Percentiles rank a stretch among this genome's conserved stretches.
These are phyloP conservation scores for Protodeltote pygarga DNA, from an alignment of 2,888 invertebrate genomes.

Conservation along the genomic window DNA sequence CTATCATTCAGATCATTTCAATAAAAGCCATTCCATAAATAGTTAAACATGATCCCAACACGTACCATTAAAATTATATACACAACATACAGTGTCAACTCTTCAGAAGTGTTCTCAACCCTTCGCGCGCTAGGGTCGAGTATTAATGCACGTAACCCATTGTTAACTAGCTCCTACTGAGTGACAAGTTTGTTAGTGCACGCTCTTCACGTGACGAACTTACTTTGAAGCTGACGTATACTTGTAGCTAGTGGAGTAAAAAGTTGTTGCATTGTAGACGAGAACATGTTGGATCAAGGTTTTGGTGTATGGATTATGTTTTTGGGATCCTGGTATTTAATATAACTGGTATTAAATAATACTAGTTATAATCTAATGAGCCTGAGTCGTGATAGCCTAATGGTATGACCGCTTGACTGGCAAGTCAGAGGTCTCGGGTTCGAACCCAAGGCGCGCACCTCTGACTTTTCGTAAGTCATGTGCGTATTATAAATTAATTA, in stretches of 20 bases:
- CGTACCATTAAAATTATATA: not conserved
- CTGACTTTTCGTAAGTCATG: too few species aligned
- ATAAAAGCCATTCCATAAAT: too few species aligned
- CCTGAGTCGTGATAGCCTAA: too few species aligned
- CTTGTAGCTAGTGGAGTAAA: conserved; percentile 9
- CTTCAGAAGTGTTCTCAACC: conserved; percentile 25
- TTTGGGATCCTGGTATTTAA: too few species aligned
- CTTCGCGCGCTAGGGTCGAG: conserved; percentile 31
- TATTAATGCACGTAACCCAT: conserved; percentile 54
- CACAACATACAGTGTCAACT: conserved; percentile 13
- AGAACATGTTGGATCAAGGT: not conserved
- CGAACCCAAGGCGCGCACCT: too few species aligned
- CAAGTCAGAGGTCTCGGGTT: too few species aligned
- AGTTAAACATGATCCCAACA: too few species aligned
- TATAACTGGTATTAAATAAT: too few species aligned
- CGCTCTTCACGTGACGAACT: conserved; percentile 46
- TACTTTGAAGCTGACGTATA: conserved; percentile 33
- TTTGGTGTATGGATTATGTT: not conserved
- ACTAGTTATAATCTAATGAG: too few species aligned
- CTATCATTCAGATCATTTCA: too few species aligned
- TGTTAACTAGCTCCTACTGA: conserved; percentile 56
- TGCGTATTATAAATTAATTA: too few species aligned
- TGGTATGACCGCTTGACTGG: too few species aligned
- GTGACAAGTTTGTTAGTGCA: conserved; percentile 66
- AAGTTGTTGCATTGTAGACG: conserved; percentile 16